Conservation (phyloP, 2,888 invertebrate genomes). For the Nephrotoma appendiculata region DNA sequence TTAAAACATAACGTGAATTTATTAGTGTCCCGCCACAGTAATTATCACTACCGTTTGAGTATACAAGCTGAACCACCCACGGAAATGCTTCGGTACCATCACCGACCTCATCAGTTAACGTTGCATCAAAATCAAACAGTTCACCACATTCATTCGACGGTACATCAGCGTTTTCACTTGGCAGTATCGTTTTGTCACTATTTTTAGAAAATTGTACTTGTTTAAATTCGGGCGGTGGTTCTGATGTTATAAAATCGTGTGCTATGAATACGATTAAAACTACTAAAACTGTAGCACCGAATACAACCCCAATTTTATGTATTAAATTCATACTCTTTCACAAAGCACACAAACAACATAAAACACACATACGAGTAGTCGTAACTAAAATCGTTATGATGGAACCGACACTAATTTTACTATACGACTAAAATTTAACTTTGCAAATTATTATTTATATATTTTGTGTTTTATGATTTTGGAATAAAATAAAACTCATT, state of each 20-base stretch:
- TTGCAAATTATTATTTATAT: neutral
- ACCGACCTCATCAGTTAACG: neutral
- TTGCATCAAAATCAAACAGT: neutral
- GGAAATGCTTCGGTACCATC: neutral
- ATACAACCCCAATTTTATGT: neutral
- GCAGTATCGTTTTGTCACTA: neutral
- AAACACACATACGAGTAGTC: neutral
- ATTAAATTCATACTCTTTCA: neutral
- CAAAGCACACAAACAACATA: neutral
- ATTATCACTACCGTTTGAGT: neutral
- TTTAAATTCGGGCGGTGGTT: neutral
- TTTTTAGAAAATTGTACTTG: neutral
- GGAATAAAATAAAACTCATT: neutral
- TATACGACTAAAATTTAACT: neutral
- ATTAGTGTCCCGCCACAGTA: slow-evolving; percentile 62
- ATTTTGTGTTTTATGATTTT: neutral
- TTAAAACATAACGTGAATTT: slow-evolving; percentile 45
- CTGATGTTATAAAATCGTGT: neutral
- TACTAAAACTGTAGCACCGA: neutral
- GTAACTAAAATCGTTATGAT: neutral
- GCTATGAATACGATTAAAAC: neutral
- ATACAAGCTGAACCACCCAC: neutral
- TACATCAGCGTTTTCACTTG: neutral
- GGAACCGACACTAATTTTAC: neutral
- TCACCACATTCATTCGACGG: neutral